phyloP scores from a whole-genome alignment of 2,888 invertebrate species.

The Pyrocoelia pectoralis region DNA sequence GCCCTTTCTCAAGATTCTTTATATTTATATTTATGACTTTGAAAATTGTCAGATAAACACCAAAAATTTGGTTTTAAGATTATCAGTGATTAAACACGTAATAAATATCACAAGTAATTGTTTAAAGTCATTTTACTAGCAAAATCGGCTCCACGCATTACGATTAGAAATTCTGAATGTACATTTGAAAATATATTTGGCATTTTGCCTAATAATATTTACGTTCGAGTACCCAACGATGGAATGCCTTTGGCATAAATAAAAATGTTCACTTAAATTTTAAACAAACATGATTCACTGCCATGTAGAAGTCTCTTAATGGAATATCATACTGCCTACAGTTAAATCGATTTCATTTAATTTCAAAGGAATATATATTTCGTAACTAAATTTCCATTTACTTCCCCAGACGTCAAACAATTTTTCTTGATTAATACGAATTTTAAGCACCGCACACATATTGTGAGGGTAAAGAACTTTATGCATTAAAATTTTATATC shows the following conservation, averaged over 20 bases:
- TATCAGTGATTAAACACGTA: too few relatives aligned
- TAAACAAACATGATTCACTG: slow-evolving; percentile 14
- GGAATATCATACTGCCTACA: not conserved
- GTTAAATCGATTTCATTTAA: not conserved
- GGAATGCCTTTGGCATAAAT: slow-evolving; percentile 9
- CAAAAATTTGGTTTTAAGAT: too few relatives aligned
- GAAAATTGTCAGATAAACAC: too few relatives aligned
- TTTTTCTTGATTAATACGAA: too few relatives aligned
- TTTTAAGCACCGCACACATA: too few relatives aligned
- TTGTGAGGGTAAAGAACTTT: too few relatives aligned
- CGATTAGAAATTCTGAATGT: not conserved
- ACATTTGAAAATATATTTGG: slow-evolving; percentile 8
- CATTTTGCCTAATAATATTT: slow-evolving; percentile 4
- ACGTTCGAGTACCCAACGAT: not conserved
- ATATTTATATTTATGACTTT: too few relatives aligned
- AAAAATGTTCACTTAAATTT: slow-evolving; percentile 6
- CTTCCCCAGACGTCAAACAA: too few relatives aligned
- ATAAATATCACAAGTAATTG: too few relatives aligned
- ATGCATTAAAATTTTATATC: not conserved
- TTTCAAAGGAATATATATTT: not conserved
- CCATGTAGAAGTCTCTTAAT: not conserved
- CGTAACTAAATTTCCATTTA: not conserved
- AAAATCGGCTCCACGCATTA: too few relatives aligned
- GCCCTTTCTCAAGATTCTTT: too few relatives aligned
- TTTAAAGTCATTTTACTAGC: too few relatives aligned